These are phyloP conservation scores for Alviniconcha strummeri DNA, from an alignment of 2,888 invertebrate genomes.

Conservation along the genomic window DNA sequence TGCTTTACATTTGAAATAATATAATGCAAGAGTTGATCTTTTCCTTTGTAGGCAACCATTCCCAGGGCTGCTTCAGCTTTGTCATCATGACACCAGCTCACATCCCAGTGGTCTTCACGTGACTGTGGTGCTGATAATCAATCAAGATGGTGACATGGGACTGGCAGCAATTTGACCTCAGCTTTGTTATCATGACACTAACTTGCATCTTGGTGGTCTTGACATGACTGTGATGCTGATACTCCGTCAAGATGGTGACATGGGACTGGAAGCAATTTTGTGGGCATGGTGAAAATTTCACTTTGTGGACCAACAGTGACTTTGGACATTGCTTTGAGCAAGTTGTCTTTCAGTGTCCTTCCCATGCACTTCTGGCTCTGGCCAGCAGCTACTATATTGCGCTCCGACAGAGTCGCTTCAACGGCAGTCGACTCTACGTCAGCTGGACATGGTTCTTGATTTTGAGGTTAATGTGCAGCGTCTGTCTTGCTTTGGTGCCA, in stretches of 20 bases:
- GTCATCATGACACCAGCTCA: too few species aligned
- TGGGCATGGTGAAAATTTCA: conserved; percentile 64
- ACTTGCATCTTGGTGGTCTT: too few species aligned
- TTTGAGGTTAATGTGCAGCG: conserved; percentile 73
- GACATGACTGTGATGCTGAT: too few species aligned
- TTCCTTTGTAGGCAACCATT: too few species aligned
- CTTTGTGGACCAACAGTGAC: conserved; percentile 79
- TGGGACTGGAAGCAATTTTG: conserved; percentile 62
- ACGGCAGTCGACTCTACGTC: conserved; percentile 79
- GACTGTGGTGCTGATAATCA: too few species aligned
- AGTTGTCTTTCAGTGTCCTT: conserved; percentile 83
- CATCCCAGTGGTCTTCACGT: too few species aligned
- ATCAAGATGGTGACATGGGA: too few species aligned
- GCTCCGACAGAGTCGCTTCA: conserved; percentile 79
- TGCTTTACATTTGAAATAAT: too few species aligned
- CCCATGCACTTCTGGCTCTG: conserved; percentile 83
- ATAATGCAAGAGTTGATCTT: too few species aligned
- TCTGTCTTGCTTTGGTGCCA: conserved; percentile 81
- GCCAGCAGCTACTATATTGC: conserved; percentile 89
- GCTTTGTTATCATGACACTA: too few species aligned
- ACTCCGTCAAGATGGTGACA: neutral
- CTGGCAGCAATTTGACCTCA: too few species aligned
- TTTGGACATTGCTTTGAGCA: conserved; percentile 91
- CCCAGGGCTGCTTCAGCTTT: too few species aligned
- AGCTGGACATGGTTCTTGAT: conserved; percentile 69